Evolutionary conservation across 2,113 vertebrate genomes (phyloP).

Genomic region (Eretmochelys imbricata): DNA sequence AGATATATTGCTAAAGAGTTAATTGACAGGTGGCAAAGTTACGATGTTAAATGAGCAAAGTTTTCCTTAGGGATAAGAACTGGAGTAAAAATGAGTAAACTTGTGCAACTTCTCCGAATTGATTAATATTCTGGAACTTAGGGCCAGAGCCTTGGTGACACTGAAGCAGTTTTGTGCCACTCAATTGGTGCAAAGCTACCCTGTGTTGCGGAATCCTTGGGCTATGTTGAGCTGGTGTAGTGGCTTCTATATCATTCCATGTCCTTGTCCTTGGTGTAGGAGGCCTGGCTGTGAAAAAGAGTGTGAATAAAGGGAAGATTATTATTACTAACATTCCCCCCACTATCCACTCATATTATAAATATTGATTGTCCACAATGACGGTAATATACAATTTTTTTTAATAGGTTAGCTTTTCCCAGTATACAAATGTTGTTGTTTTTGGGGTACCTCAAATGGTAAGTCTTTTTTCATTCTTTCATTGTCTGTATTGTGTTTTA

Average conservation of each 20-base stretch:
- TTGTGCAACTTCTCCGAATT: background rate
- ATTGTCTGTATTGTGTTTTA: background rate
- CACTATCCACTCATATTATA: background rate
- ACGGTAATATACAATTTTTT: conserved; percentile 14
- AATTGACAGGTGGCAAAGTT: background rate
- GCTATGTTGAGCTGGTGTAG: background rate
- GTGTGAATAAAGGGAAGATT: background rate
- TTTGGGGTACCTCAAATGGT: conserved; percentile 99
- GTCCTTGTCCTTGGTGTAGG: background rate
- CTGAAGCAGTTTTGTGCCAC: background rate
- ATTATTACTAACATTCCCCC: background rate
- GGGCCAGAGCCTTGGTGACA: background rate
- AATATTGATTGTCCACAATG: background rate
- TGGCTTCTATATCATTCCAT: background rate
- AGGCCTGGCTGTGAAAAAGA: background rate
- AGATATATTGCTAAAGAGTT: background rate
- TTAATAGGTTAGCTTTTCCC: conserved; percentile 89
- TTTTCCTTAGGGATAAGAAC: background rate
- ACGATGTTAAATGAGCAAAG: background rate
- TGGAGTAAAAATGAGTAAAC: background rate
- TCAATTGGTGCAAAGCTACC: background rate
- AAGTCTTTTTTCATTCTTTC: conserved; percentile 62
- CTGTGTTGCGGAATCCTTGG: background rate
- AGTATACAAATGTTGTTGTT: conserved; percentile 90
- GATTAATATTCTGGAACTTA: background rate